Evolutionary conservation across 2,797 vertebrate species (phyloP), one percentile per base, ranked within the genome.

Genomic region (Sebastes wilsoni): DNA sequence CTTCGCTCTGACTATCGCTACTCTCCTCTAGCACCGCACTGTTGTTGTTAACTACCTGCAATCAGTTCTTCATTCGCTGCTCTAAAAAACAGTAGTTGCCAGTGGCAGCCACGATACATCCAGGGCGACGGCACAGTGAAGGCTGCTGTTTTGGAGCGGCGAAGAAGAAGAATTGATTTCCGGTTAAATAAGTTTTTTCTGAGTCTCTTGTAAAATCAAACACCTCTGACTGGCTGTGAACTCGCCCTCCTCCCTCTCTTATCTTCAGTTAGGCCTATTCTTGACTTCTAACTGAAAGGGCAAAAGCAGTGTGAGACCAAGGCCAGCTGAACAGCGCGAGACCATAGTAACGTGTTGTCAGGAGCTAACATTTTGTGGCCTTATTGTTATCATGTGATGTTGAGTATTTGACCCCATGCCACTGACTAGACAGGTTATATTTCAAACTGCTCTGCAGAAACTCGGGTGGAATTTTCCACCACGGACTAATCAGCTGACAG

Each of bases 381-480:
- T 38, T 2, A 38, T 38, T 38, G 12, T 16, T 12, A 32, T 74
- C 66, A 66, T 59, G 30, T 38, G 65, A 68, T 55, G 32, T 5
- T 52, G 20, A 13, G 36, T 11, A 22, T 23, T 12, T 30, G 60
- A 34, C 27, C 60, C 5, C 22, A 2, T 23, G 55, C 8, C 23
- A 8, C 13, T 64, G 12, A 36, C 14, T n/a, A 20, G 1, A 1
- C 61, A 38, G 32, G 23, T 38, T 36, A 38, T 25, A 20, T 42
- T 71, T 65, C 2, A 38, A 59, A 20, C 36, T 20, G 42, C 59
- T 22, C 61, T 20, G 49, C 13, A 32, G 38, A 60, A 3, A 36
- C 72, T 4, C 11, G 6, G 36, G 5, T 77, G 79, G 72, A 84
- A 86, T 52, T 72, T 86, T 87, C 88, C 88, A 81, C 6, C 54